Percentiles rank a stretch among this genome's conserved stretches.
These are phyloP conservation scores for Xenopus laevis DNA, from an alignment of 2,113 vertebrate species.

Conservation along the genomic window DNA sequence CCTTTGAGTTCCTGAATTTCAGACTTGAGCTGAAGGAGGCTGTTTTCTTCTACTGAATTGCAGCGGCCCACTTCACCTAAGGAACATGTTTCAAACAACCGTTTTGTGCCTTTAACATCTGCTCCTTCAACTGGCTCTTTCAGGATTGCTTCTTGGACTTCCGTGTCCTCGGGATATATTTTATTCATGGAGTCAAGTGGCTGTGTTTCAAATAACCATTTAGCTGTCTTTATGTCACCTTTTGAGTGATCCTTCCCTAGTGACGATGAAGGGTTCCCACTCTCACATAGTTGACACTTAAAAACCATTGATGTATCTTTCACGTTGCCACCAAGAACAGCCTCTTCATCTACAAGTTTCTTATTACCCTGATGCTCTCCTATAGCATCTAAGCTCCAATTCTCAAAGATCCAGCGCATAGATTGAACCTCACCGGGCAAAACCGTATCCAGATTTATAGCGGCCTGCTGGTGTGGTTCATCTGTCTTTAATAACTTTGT, in stretches of 20 bases:
- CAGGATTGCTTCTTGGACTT: constrained; percentile 69
- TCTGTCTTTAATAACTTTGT: constrained; percentile 68
- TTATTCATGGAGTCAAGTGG: constrained; percentile 74
- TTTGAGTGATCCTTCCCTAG: constrained; percentile 61
- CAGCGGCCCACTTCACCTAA: constrained; percentile 79
- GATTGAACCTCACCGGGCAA: constrained; percentile 88
- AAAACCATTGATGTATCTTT: constrained; percentile 80
- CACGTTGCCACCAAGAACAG: constrained; percentile 75
- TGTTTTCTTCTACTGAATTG: constrained; percentile 79
- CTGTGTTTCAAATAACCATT: constrained; percentile 88
- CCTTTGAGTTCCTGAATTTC: constrained; percentile 91
- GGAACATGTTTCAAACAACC: constrained; percentile 84
- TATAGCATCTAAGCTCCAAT: constrained; percentile 71
- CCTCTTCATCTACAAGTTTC: constrained; percentile 74
- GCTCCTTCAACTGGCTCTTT: constrained; percentile 77
- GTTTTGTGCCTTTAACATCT: constrained; percentile 76
- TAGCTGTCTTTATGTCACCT: constrained; percentile 83
- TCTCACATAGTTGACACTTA: constrained; percentile 62
- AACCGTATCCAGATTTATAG: constrained; percentile 56
- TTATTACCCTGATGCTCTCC: constrained; percentile 64
- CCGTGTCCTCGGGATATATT: constrained; percentile 61
- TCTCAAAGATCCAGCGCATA: constrained; percentile 94
- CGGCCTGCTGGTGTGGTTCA: constrained; percentile 56
- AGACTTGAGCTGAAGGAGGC: constrained; percentile 82
- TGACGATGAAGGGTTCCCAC: constrained; percentile 34